Conservation (phyloP, 2,888 invertebrate genomes). For the Zeuzera pyrina region DNA sequence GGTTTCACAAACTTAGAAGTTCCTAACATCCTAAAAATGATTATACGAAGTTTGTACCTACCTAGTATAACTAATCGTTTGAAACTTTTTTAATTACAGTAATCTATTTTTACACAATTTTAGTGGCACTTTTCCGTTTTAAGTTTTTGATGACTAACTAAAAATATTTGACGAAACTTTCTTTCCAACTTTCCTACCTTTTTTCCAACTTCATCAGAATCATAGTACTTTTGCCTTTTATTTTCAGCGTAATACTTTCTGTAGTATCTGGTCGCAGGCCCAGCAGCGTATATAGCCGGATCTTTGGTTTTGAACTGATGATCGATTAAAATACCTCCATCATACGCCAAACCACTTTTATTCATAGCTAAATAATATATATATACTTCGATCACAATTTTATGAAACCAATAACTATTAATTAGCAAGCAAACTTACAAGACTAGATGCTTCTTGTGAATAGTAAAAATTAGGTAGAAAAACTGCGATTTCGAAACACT, state of each 20-base stretch:
- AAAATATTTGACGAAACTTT: not conserved
- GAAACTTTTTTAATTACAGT: too few relatives aligned
- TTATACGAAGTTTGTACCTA: too few relatives aligned
- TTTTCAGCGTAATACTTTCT: slow-evolving; percentile 66
- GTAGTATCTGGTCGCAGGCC: slow-evolving; percentile 76
- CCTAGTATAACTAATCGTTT: too few relatives aligned
- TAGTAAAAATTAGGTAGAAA: too few relatives aligned
- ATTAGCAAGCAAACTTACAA: too few relatives aligned
- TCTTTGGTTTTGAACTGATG: slow-evolving; percentile 76
- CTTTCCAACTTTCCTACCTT: slow-evolving; percentile 54
- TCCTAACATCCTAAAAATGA: too few relatives aligned
- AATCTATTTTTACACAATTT: too few relatives aligned
- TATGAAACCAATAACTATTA: not conserved
- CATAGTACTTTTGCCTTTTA: slow-evolving; percentile 72
- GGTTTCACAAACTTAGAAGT: too few relatives aligned
- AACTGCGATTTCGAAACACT: too few relatives aligned
- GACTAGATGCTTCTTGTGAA: too few relatives aligned
- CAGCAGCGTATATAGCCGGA: slow-evolving; percentile 77
- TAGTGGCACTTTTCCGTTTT: too few relatives aligned
- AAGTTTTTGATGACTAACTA: too few relatives aligned
- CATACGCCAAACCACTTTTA: slow-evolving; percentile 68
- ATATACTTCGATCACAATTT: not conserved
- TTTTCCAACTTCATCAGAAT: slow-evolving; percentile 75
- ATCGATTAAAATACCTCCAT: slow-evolving; percentile 76
- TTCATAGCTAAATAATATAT: slow-evolving; percentile 61